Evolutionary conservation across 2,113 vertebrate genomes (phyloP), one percentile per base, ranked within the genome.

Genomic region (Columba janthina): DNA sequence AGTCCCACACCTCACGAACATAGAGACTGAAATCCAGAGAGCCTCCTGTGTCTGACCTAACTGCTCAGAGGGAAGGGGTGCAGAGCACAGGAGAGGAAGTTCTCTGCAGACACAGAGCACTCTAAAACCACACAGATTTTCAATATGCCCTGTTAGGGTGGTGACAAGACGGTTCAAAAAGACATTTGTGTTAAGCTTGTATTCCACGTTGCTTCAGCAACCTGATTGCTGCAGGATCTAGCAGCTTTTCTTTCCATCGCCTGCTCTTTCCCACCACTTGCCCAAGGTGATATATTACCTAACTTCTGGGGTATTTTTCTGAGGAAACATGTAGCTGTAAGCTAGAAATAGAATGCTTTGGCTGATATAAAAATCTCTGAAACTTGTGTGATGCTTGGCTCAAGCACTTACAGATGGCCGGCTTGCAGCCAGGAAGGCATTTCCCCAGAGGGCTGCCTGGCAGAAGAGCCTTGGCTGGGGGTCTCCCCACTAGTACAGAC

Each of bases 311-410:
- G 28, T 34, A n/a, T 57, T 91, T 85, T 58, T 22, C 71, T 88
- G 62, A 83, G 77, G 40, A 91, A 88, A 80, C 0, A 46, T 46
- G 3, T 58, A 80, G 36, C 56, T 62, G 29, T 42, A 62, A 46
- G 67, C 71, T 80, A 51, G 64, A 86, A 86, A 90, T 67, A 80
- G 71, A n/a, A 66, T 2, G 4, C 42, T 65, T 46, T 34, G 46
- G 36, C 34, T 60, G 75, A 77, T 66, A 58, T 2, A 73, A 85
- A 85, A 89, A 54, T 29, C 67, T 64, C 60, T 50, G 69, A 71
- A 58, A 50, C 36, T 29, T 25, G 29, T 80, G 88, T 73, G 75
- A 36, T 73, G 58, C 64, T 89, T 91, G 85, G 81, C 90, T 90
- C 78, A 17, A 72, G 54, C 58, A 21, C 50, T 53, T 19, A 10